phyloP scores from a whole-genome alignment of 2,113 vertebrate species.

The Cephalopholis sonnerati region DNA sequence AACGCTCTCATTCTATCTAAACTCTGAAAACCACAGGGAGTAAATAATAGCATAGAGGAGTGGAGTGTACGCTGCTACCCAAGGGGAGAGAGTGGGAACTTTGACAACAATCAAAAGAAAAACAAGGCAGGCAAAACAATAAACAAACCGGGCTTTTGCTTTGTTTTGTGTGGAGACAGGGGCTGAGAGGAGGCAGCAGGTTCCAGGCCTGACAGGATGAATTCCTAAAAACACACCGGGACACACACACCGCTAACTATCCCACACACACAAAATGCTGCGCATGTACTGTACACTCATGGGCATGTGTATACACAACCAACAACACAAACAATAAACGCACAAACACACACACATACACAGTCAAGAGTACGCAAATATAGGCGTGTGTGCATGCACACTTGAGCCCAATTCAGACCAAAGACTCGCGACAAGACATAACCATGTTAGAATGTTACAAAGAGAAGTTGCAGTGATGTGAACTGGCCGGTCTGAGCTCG shows the following conservation, averaged over 20 bases:
- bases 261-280: not conserved
- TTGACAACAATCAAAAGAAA: slow-evolving; percentile 65
- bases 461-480: too few relatives aligned
- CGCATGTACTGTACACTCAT: slow-evolving; percentile 1
- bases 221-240: slow-evolving; percentile 41
- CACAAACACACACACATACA: not conserved
- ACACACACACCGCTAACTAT: not conserved
- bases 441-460: too few relatives aligned
- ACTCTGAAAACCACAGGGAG: slow-evolving; percentile 49
- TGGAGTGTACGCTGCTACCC: slow-evolving; percentile 1
- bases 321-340: not conserved
- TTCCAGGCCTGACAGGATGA: slow-evolving; percentile 51
- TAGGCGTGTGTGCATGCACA: not conserved
- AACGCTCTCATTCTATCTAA: slow-evolving; percentile 44
- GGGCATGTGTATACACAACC: not conserved
- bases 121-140: slow-evolving; percentile 61
- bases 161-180: slow-evolving; percentile 54
- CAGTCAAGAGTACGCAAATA: not conserved
- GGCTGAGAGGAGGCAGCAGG: slow-evolving; percentile 29
- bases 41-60: slow-evolving; percentile 45
- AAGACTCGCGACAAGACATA: too few relatives aligned
- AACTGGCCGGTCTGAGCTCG: too few relatives aligned
- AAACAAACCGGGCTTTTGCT: slow-evolving; percentile 58
- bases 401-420: too few relatives aligned
- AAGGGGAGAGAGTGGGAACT: slow-evolving; percentile 48